Evolutionary conservation across 2,113 vertebrate species (phyloP).

Genomic region (Patagioenas fasciata): DNA sequence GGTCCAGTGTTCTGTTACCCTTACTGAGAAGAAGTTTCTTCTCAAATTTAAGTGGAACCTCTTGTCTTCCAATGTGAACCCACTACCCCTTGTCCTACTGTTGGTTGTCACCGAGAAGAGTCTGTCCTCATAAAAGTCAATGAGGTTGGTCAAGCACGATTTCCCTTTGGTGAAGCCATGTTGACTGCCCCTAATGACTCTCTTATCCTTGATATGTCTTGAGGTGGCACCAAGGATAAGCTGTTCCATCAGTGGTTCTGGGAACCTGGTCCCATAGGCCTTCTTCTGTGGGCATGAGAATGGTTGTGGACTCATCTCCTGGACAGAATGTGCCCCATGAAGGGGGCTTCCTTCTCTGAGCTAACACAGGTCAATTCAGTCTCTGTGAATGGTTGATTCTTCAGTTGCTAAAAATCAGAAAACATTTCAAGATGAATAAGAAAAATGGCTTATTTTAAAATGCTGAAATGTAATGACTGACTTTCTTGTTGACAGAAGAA

Average conservation of each 20-base stretch:
- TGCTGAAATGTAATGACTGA: background rate
- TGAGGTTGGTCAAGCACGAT: no score
- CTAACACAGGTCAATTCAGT: background rate
- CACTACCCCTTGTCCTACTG: no score
- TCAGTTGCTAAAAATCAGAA: background rate
- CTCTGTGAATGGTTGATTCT: background rate
- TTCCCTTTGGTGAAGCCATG: no score
- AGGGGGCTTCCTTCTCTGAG: background rate
- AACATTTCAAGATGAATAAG: background rate
- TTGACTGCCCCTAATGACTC: no score
- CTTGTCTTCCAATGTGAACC: no score
- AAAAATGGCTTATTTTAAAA: background rate
- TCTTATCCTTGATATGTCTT: no score
- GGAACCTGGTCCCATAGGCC: fast-evolving
- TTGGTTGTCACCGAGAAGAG: no score
- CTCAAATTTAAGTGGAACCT: no score
- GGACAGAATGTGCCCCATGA: background rate
- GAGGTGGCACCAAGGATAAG: no score
- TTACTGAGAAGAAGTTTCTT: no score
- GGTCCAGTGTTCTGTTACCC: no score
- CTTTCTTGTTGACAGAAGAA: background rate
- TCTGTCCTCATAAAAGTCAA: no score
- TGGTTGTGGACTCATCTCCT: background rate
- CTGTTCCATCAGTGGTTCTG: fast-evolving
- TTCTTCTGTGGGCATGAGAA: background rate